Evolutionary conservation across 2,888 invertebrate species (phyloP), one percentile per base, ranked within the genome.

Genomic region (Spilarctia lutea): DNA sequence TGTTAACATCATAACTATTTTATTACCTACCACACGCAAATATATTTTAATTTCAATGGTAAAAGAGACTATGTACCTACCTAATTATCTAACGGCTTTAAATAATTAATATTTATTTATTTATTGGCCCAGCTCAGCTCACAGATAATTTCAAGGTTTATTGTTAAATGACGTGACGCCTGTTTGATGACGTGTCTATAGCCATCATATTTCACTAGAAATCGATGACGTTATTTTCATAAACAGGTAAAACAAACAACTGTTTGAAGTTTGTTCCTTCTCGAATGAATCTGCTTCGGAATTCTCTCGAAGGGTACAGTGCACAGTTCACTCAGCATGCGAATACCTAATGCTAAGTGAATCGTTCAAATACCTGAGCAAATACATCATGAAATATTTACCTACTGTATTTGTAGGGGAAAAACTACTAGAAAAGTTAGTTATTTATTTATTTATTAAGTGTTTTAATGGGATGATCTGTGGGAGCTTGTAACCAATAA

Each of bases 201-300:
- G 0, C 13, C 16, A 42, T 42, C 66, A 67, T 67, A 18, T 67
- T 67, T 67, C 42, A 42, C 20, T 42, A 6, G 66, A 42, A 67
- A 27, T 42, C 42, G 7, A 24, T 35, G 42, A 67, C 66, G 66
- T 42, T 18, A 7, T 42, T 27, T 67, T 67, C 4, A 42, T 42
- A 67, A 67, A 67, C 66, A 67, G 66, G 66, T 67, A 67, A 67
- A 42, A n/a, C 27, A 67, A 27, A n/a, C 1, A 18, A 35, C 8
- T 11, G 3, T n/a, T 2, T 27, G 27, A 18, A 42, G n/a, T 60
- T 60, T 48, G 27, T 30, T 60, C 27, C 60, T 30, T 60, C 30
- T 27, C 27, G 27, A 60, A 60, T 27, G 6, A 27, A 13, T 16
- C 27, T 60, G 27, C 4, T 60, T 4, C 1, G 60, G 60, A 60